Evolutionary conservation across 2,888 invertebrate species (phyloP).

Genomic region (Amphipoea oculea): DNA sequence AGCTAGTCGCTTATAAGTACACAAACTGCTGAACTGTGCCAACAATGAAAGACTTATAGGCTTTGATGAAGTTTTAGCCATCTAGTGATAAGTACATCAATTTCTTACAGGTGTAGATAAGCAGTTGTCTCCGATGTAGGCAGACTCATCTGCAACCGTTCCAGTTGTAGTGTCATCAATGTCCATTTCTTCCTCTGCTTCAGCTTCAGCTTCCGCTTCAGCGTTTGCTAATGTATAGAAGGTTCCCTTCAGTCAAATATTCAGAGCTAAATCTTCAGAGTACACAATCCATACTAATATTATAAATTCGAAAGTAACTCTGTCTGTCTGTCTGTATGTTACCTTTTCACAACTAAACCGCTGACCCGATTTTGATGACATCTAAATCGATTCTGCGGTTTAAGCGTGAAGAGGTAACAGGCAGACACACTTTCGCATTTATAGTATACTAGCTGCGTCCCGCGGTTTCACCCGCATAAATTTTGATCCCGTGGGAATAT

Average conservation of each 20-base stretch:
- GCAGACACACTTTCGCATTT: no score
- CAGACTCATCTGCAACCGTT: conserved; percentile 82
- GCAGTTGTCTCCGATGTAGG: conserved; percentile 89
- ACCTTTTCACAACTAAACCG: no score
- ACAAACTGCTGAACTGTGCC: background rate
- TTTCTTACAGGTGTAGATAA: conserved; percentile 86
- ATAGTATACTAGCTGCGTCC: no score
- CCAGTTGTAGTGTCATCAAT: conserved; percentile 85
- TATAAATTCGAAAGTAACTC: no score
- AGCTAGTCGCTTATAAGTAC: background rate
- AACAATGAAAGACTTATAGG: background rate
- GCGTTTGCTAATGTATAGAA: conserved; percentile 71
- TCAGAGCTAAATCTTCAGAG: background rate
- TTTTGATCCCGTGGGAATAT: no score
- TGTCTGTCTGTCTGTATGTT: no score
- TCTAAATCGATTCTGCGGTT: no score
- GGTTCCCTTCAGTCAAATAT: background rate
- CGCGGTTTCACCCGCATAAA: no score
- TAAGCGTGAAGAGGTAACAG: no score
- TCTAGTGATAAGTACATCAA: conserved; percentile 5
- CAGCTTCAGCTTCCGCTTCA: conserved; percentile 76
- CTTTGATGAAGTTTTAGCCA: background rate
- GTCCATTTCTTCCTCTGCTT: conserved; percentile 87
- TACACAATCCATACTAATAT: background rate
- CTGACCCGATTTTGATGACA: no score